Base-by-base conservation (phyloP, 2,113 vertebrate species). In the Pogonocichla stellata region DNA sequence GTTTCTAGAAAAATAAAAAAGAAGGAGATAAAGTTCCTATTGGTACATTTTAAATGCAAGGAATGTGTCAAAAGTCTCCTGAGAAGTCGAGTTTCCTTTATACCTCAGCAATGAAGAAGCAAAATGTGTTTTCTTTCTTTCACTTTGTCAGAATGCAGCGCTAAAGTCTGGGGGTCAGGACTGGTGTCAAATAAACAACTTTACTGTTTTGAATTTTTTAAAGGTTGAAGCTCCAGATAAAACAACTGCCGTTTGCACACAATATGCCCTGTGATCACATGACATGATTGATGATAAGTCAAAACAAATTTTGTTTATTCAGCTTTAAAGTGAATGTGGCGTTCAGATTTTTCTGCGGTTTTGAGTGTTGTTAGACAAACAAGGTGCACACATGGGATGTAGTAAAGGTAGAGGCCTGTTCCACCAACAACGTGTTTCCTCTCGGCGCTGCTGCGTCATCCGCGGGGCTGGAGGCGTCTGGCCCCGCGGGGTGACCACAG, bases 141-240 rank as follows among this genome's bases (percentile, higher is more conserved):
- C 93, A 91, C 97, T 97, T 97, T 95, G 97, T 98, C 96, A 97
- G 96, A 98, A 96, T 91, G 95, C 95, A 96, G 97, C 2, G 92
- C 91, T 92, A 90, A 97, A 97, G 94, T 97, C 96, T 96, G 95
- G 74, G 93, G 98, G 97, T 98, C 98, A 98, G 80, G 86, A 97
- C 93, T 45, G 8, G 96, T 97, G 98, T 98, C 98, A 98, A 95
- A 97, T 97, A 97, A 98, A 98, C 98, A 98, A 96, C 97, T 97
- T 98, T 97, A 98, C 97, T 98, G 97, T 98, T 98, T 98, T 98
- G 97, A 97, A 98, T 98, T 98, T 98, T 98, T 98, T 97, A 97
- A 97, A 98, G 96, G 96, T 97, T 95, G 80, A 93, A 96, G 95
- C 96, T 98, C 97, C 97, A 98, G 97, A 98, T 98, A 97, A 98